Evolutionary conservation across 2,888 invertebrate genomes (phyloP), one percentile per base, ranked within the genome.

Genomic region (Kuschelorhynchus macadamiae): DNA sequence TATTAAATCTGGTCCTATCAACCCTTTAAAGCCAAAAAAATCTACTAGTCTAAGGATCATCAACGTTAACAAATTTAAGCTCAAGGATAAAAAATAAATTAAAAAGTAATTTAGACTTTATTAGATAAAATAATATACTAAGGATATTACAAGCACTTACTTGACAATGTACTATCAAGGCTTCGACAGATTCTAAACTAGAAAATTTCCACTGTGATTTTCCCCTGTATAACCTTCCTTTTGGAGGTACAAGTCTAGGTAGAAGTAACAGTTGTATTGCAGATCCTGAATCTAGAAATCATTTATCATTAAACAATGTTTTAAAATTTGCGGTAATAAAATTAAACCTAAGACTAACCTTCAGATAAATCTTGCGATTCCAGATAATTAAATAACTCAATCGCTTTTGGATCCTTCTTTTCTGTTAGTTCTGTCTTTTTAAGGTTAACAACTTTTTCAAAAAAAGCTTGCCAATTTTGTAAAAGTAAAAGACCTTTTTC

Each of bases 191-290:
- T 39, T 39, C 39, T 7, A 12, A 7, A 39, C 9, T 16, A 7
- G 39, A 39, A 39, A 39, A 39, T 16, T 39, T 39, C 39, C 39
- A 39, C 9, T 39, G 39, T n/a, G 12, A n/a, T 39, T n/a, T 39
- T 39, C 39, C 12, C 3, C 9, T 12, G 12, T n/a, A n/a, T 16
- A 16, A 14, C 12, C 39, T 9, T 7, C 39, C 39, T 12, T 39
- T 39, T 9, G 39, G 39, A 12, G 39, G 39, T 9, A 39, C 12
- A n/a, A 39, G 16, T 12, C 39, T 39, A 9, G 39, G 39, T 12
- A 39, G 12, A 7, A 12, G 5, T 39, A 16, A 39, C 9, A 9
- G 12, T 3, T 39, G 39, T 7, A 39, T n/a, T n/a, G 39, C 39
- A n/a, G 39, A n/a, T 16, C 12, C 12, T 7, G 14, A n/a, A 12